Evolutionary conservation across 2,113 vertebrate species (phyloP).

Genomic region (Coregonus clupeaformis): DNA sequence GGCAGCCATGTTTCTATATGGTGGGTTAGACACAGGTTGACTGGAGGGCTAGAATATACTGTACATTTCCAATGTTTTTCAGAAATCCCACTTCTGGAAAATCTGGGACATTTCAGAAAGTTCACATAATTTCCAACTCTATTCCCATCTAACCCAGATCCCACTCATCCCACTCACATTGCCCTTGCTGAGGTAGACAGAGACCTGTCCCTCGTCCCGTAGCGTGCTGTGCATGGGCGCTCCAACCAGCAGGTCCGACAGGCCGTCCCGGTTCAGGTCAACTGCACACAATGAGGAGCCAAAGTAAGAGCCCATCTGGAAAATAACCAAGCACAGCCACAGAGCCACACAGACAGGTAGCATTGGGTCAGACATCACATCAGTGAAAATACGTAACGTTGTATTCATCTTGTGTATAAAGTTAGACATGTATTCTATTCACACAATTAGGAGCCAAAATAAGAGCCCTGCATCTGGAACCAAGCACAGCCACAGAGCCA

Average conservation of each 20-base stretch:
- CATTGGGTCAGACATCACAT: conserved; percentile 76
- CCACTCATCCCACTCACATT: conserved; percentile 83
- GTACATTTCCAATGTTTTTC: too few relatives aligned
- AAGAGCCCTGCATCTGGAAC: conserved; percentile 98
- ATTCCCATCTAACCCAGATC: conserved; percentile 19
- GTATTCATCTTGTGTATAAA: too few relatives aligned
- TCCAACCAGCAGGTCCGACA: conserved; percentile 97
- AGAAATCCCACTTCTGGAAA: too few relatives aligned
- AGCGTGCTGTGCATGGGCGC: conserved; percentile 95
- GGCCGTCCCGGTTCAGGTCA: conserved; percentile 94
- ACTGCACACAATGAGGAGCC: conserved; percentile 99
- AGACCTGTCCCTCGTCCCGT: conserved; percentile 96
- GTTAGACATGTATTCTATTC: conserved; percentile 28
- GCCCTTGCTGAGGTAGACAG: conserved; percentile 93
- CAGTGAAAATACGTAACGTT: background rate
- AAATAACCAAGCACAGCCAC: conserved; percentile 82
- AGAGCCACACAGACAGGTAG: conserved; percentile 60
- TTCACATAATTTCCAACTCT: background rate
- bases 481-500: conserved; percentile 72
- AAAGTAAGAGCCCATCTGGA: conserved; percentile 99
- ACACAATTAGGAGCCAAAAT: conserved; percentile 99
- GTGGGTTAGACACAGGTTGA: background rate
- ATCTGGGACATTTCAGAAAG: conserved; percentile 1
- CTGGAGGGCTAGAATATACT: too few relatives aligned
- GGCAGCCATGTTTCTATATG: background rate